Base-by-base conservation (phyloP, 2,888 invertebrate species). In the Eupeodes luniger region DNA sequence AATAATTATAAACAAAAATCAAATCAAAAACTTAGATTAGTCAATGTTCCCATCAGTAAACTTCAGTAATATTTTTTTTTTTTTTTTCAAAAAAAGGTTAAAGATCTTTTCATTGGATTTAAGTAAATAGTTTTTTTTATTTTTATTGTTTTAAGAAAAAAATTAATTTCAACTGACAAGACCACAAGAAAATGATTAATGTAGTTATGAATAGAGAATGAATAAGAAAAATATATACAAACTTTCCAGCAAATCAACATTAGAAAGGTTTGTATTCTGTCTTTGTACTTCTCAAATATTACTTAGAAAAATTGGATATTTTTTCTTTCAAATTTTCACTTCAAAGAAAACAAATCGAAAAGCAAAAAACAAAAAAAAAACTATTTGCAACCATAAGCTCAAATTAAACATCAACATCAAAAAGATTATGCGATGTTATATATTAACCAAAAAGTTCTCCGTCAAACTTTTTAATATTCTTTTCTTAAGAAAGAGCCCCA, bases 401-500 rank as follows among this genome's bases (percentile, higher is more conserved):
- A 19, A 70, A 64, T 11, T 11, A 5, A 59, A 74, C 53, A 57
- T 36, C 34, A 53, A 67, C 34, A 55, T 64, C 16, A 1, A 19
- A 19, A 19, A 19, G 19, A 19, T 19, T 19, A 19, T 19, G 19
- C 19, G 19, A 19, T 19, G 19, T 19, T 19, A 36, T 36, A 75
- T 51, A 69, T 19, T 44, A 49, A 67, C 34, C 34, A 10, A 67
- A 51, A 51, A 36, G 67, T 51, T 67, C 67, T 78, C 53, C 11
- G 0, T 40, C 40, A 5, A 53, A 67, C 34, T 11, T 47, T 64
- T 49, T 34, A 59, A 70, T 76, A 16, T n/a, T n/a, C 34, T 11
- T 34, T 40, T 40, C 40, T 40, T 19, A 59, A 36, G 16, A 64
- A 66, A 81, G 77, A 64, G n/a, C 69, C 47, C 69, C 47, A 77